These are phyloP conservation scores for Nomada fucata DNA, from an alignment of 2,888 invertebrate species.

Conservation along the genomic window DNA sequence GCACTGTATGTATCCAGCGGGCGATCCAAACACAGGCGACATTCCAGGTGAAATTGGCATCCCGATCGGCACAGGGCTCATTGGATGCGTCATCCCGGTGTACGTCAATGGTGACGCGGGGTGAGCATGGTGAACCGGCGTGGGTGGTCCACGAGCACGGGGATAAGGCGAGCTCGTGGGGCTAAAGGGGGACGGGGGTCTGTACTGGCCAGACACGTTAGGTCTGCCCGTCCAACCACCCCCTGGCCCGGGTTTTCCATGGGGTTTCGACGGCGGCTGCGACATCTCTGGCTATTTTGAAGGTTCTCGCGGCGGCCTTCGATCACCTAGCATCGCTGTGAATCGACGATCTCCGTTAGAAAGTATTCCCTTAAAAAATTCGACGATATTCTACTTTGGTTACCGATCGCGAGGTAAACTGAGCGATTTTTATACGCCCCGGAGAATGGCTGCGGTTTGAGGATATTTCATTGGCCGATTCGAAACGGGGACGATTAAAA, in stretches of 20 bases:
- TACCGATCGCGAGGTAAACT: no score
- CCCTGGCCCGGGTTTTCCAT: constrained; percentile 83
- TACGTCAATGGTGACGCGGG: constrained; percentile 86
- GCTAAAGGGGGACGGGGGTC: constrained; percentile 91
- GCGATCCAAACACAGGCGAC: constrained; percentile 84
- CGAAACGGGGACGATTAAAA: no score
- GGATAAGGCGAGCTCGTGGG: constrained; percentile 87
- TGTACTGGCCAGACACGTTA: constrained; percentile 85
- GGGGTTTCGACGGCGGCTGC: constrained; percentile 81
- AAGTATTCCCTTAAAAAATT: no score
- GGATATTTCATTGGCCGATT: no score
- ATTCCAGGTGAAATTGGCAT: constrained; percentile 89
- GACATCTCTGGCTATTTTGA: constrained; percentile 76
- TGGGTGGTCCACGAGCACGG: constrained; percentile 69
- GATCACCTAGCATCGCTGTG: constrained; percentile 70
- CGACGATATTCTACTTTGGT: no score
- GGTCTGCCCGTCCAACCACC: constrained; percentile 83
- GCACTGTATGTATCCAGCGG: constrained; percentile 86
- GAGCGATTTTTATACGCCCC: no score
- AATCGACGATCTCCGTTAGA: not conserved
- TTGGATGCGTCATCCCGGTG: constrained; percentile 83
- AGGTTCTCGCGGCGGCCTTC: constrained; percentile 37
- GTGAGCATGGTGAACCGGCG: constrained; percentile 74
- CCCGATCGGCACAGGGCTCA: constrained; percentile 86
- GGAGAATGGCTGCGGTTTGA: no score